Conservation (phyloP, 2,113 vertebrate species). For the Monopterus albus region DNA sequence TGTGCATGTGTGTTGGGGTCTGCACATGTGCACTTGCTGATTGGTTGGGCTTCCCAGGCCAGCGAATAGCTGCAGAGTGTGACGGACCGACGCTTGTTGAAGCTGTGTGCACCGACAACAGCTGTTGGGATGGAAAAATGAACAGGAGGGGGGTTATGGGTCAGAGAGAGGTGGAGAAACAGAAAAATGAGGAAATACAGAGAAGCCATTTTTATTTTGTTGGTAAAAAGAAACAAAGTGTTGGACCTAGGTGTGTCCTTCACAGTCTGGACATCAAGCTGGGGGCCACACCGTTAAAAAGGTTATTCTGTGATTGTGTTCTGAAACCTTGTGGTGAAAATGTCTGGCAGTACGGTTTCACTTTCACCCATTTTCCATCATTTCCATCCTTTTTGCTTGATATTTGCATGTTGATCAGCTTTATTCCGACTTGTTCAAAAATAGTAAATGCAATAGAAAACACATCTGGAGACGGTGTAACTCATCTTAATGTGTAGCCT, state of each 20-base stretch:
- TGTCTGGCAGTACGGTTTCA: slow-evolving; percentile 1
- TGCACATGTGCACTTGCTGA: slow-evolving; percentile 45
- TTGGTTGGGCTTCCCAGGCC: slow-evolving; percentile 44
- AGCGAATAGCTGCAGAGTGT: slow-evolving; percentile 36
- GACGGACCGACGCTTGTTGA: slow-evolving; percentile 43
- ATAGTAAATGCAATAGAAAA: no score
- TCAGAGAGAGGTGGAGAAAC: neutral
- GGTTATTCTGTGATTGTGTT: neutral
- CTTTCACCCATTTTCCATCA: neutral
- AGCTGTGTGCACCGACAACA: slow-evolving; percentile 63
- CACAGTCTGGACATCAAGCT: no score
- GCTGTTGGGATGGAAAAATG: slow-evolving; percentile 63
- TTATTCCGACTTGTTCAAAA: neutral
- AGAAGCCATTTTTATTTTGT: slow-evolving; percentile 20
- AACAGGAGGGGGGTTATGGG: neutral
- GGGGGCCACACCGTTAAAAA: no score
- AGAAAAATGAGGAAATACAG: neutral
- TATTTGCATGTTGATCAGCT: neutral
- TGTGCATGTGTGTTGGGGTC: slow-evolving; percentile 22
- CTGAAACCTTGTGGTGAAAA: neutral
- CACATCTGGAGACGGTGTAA: no score
- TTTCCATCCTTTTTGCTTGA: neutral
- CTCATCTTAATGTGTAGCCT: no score
- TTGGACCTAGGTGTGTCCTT: neutral
- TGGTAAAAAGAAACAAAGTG: neutral